Conservation (phyloP, 2,113 vertebrate species). For the Poecilia latipinna region DNA sequence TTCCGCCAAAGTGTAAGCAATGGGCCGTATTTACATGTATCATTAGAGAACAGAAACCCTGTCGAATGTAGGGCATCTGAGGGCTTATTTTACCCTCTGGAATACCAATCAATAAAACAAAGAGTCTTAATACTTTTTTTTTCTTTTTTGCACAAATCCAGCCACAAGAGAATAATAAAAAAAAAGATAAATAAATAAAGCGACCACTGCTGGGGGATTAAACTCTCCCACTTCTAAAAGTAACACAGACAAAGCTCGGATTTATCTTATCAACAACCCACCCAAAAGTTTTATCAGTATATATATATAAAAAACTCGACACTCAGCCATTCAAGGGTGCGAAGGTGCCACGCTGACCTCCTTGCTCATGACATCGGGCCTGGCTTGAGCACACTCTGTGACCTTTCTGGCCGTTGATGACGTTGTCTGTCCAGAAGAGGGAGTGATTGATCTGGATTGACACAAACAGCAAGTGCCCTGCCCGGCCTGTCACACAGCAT, state of each 20-base stretch:
- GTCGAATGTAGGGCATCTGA: constrained; percentile 49
- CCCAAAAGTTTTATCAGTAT: not conserved
- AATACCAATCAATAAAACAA: constrained; percentile 76
- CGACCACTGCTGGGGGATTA: constrained; percentile 13
- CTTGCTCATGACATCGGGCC: constrained; percentile 54
- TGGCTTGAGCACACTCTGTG: constrained; percentile 62
- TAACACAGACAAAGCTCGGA: not conserved
- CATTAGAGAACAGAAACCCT: constrained; percentile 71
- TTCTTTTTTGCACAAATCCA: constrained; percentile 6
- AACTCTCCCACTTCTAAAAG: not conserved
- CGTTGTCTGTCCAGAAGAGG: constrained; percentile 74
- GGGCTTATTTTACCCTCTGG: constrained; percentile 52
- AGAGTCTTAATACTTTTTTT: constrained; percentile 57
- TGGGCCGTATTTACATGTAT: constrained; percentile 75
- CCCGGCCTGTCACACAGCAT: constrained; percentile 78
- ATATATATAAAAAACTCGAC: constrained; percentile 18
- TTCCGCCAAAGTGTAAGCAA: constrained; percentile 64
- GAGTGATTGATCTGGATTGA: constrained; percentile 82
- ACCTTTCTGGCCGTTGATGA: constrained; percentile 73
- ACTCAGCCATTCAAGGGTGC: constrained; percentile 57
- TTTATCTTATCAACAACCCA: constrained; percentile 11
- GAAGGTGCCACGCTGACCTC: constrained; percentile 60
- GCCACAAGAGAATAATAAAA: constrained; percentile 51
- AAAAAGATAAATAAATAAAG: constrained; percentile 27
- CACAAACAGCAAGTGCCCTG: constrained; percentile 77